A percentile compares a stretch with the other conserved stretches of the same genome.
phyloP scores from a whole-genome alignment of 1,140 invertebrate genomes.

The Dolichoris vasculosae region DNA sequence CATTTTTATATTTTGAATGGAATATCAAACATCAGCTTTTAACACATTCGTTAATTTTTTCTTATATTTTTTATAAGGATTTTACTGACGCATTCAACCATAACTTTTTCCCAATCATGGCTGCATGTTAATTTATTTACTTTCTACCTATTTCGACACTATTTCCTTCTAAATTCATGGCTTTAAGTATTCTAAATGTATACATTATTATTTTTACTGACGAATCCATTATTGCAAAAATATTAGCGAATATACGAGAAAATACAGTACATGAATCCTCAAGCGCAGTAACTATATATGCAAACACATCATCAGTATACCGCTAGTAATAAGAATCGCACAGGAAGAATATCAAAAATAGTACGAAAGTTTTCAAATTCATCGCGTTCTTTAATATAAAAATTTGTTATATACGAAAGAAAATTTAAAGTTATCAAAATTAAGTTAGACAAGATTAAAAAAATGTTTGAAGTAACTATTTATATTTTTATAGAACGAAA shows the following conservation, averaged over 20 bases:
- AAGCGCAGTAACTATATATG: not conserved
- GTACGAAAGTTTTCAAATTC: not conserved
- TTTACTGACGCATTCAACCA: not conserved
- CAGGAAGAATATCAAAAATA: not conserved
- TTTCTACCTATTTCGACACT: not conserved
- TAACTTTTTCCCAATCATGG: too few relatives aligned
- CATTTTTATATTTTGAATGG: too few relatives aligned
- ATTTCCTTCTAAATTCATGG: not conserved
- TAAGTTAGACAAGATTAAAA: too few relatives aligned
- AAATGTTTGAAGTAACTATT: too few relatives aligned
- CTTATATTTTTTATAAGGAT: not conserved
- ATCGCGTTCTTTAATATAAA: too few relatives aligned
- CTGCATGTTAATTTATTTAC: not conserved
- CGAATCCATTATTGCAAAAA: constrained; percentile 5
- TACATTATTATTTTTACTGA: not conserved
- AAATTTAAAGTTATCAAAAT: too few relatives aligned
- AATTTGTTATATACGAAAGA: too few relatives aligned
- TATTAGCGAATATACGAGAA: not conserved
- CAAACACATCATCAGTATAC: not conserved
- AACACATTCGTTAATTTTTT: too few relatives aligned
- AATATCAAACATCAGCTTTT: too few relatives aligned
- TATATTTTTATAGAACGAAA: too few relatives aligned
- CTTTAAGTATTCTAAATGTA: not conserved
- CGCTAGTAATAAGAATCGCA: not conserved
- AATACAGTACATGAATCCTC: not conserved